These are phyloP conservation scores for Ischnus inquisitorius DNA, from an alignment of 2,888 invertebrate genomes.

Conservation along the genomic window DNA sequence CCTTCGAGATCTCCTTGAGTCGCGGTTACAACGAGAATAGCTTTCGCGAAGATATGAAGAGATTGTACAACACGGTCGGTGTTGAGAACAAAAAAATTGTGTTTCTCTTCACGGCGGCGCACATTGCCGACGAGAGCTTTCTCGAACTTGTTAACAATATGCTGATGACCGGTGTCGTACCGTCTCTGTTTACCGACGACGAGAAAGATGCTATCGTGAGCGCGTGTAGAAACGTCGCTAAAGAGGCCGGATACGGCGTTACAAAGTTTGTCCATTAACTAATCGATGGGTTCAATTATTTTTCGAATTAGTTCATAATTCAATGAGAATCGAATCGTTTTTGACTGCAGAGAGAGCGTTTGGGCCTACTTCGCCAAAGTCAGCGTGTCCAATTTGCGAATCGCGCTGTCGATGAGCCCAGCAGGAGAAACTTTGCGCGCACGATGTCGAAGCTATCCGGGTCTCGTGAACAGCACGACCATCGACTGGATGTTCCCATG, in stretches of 20 bases:
- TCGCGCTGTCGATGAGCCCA: conserved; percentile 97
- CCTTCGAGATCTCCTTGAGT: conserved; percentile 94
- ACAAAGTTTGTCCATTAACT: conserved; percentile 87
- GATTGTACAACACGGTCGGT: conserved; percentile 91
- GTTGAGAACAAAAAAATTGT: conserved; percentile 92
- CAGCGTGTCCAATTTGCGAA: conserved; percentile 94
- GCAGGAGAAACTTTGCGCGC: conserved; percentile 93
- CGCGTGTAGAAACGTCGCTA: conserved; percentile 89
- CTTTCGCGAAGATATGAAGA: conserved; percentile 95
- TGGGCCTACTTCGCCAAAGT: conserved; percentile 94
- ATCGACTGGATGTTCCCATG: conserved; percentile 98
- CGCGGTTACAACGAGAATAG: conserved; percentile 93
- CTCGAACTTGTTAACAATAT: conserved; percentile 97
- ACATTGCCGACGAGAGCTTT: conserved; percentile 94
- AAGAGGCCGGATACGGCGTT: conserved; percentile 90
- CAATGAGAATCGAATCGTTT: conserved; percentile 11
- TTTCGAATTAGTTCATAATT: not conserved
- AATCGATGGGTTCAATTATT: conserved; percentile 61
- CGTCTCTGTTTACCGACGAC: conserved; percentile 94
- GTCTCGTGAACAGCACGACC: conserved; percentile 95
- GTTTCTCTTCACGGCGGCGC: conserved; percentile 94
- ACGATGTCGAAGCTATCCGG: conserved; percentile 96
- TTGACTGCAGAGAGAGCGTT: conserved; percentile 89
- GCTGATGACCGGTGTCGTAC: conserved; percentile 94
- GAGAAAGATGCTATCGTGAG: conserved; percentile 94